Base-by-base conservation (phyloP, 2,888 invertebrate species). In the Pinctada fucata region DNA sequence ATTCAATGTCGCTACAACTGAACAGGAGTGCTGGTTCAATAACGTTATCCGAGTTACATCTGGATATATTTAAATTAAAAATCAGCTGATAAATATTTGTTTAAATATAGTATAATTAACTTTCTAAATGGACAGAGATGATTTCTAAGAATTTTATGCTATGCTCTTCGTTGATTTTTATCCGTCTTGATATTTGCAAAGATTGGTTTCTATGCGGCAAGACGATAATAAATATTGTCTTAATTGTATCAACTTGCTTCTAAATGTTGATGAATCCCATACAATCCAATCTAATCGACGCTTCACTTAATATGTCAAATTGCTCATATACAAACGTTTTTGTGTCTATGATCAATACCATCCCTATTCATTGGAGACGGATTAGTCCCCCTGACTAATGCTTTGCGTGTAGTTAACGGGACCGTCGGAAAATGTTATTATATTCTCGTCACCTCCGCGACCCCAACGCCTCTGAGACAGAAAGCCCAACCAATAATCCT, bases 251-350 rank as follows among this genome's bases (percentile, higher is more conserved):
- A 74, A 70, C 73, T 74, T 74, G 48, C 74, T 67, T 70, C 69
- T 74, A 78, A 78, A 78, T 70, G 68, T 73, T 78, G 78, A 74
- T 78, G 74, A 65, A 67, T 58, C 69, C 68, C 67, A 72, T 74
- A 73, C 63, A 78, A 73, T 78, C 74, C 74, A 73, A 78, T 74
- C 78, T 74, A 73, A 78, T 78, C 78, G 64, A 69, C 74, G 65
- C 72, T 74, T 78, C 72, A 78, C 74, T 78, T 78, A 78, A 78
- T 78, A 78, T 78, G 78, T 78, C 78, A 78, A 78, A 78, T 78
- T 78, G 78, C 78, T 72, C 78, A 78, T 70, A 78, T 65, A 48
- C 73, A 64, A 73, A 66, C 73, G 73, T 49, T 65, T 64, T 10
- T 45, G 65, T 73, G 73, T 64, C 63, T 50, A 73, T 73, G 73